phyloP scores from a whole-genome alignment of 2,888 invertebrate genomes.

The Drosophila putrida region DNA sequence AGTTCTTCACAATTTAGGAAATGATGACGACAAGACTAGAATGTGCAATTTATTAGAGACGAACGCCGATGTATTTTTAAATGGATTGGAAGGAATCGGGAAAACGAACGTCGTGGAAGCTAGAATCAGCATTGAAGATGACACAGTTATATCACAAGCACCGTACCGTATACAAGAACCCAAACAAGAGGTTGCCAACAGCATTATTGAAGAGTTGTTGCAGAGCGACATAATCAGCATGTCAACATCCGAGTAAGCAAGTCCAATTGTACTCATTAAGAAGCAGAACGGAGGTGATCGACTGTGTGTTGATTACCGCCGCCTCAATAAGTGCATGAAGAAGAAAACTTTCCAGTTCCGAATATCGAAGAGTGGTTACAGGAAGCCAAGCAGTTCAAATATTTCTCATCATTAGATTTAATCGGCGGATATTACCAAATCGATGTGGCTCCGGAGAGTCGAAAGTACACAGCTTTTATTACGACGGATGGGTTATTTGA shows the following conservation, averaged over 20 bases:
- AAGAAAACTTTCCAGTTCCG: slow-evolving; percentile 15
- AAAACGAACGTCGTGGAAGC: not conserved
- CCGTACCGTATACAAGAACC: not conserved
- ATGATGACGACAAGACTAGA: not conserved
- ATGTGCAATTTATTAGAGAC: not conserved
- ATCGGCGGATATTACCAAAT: slow-evolving; percentile 6
- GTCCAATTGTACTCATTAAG: not conserved
- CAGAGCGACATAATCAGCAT: not conserved
- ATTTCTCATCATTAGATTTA: not conserved
- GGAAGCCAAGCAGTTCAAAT: slow-evolving; percentile 16
- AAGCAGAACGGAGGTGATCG: slow-evolving; percentile 20
- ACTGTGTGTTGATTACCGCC: slow-evolving; percentile 21
- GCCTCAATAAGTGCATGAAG: slow-evolving; percentile 8
- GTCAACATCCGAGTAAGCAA: slow-evolving; percentile 8
- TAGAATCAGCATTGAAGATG: slow-evolving; percentile 2
- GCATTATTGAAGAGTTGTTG: not conserved
- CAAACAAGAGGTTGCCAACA: not conserved
- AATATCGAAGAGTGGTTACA: slow-evolving; percentile 18
- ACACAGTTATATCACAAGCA: slow-evolving; percentile 6
- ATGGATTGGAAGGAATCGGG: slow-evolving; percentile 3
- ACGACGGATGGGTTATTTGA: slow-evolving; percentile 43
- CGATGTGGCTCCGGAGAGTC: slow-evolving; percentile 1
- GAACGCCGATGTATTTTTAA: slow-evolving; percentile 4
- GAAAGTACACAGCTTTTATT: no score
- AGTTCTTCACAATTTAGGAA: not conserved